Evolutionary conservation across 2,888 invertebrate species (phyloP), one percentile per base, ranked within the genome.

Genomic region (Hipparchia sbordonii): DNA sequence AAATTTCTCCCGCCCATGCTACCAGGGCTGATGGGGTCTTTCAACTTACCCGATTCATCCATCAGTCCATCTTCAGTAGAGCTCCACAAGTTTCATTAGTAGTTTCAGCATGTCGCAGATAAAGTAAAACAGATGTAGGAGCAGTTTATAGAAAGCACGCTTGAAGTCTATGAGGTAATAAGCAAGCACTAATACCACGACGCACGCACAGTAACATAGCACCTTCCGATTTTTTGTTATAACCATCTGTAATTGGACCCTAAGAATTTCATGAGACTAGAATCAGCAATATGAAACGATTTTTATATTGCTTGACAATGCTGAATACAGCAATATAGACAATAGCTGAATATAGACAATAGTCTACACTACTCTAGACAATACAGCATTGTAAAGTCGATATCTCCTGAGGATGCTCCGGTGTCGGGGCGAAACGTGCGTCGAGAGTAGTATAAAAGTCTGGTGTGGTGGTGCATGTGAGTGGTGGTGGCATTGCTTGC

Each of bases 21-120:
- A 23, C 23, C 23, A 23, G 23, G 23, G 23, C 23, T 9, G 2
- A 9, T 9, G 9, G 59, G 23, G 8, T 8, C 33, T 6, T 60
- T 33, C 67, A n/a, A 70, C 71, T 75, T 73, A 78, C 79, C 76
- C 70, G 54, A 2, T 39, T 39, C 73, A 73, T 70, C 61, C 70
- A 73, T 77, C 79, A 83, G 84, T 56, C 52, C 73, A 85, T 88
- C 79, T 76, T 88, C 85, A 91, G 76, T 90, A 91, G 69, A 91
- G 82, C 79, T 92, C 93, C 6, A 92, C 91, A 56, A 93, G 81
- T 79, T 93, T 92, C 86, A 93, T 90, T 59, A 93, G 79, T 12
- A 92, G 79, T 79, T 91, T 91, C 77, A 93, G 80, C 84, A 92
- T 81, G 73, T 93, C 93, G 75, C 93, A 91, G 71, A 83, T 85